Conservation (phyloP, 1,140 invertebrate genomes). For the Drosophila nikananu region DNA sequence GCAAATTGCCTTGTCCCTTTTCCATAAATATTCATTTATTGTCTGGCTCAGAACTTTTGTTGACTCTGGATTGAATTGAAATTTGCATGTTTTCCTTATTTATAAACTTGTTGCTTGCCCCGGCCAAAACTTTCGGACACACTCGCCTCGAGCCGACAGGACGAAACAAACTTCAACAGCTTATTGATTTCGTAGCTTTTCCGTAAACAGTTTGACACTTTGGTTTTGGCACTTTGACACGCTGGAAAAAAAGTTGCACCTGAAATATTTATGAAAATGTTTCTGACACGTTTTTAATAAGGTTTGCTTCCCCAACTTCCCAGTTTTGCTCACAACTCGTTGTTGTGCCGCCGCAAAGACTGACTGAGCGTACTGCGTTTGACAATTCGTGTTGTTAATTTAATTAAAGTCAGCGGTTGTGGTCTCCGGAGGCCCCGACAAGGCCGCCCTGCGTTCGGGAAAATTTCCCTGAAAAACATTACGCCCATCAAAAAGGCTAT, state of each 20-base stretch:
- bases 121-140: conserved; percentile 11
- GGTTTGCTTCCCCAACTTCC: conserved; percentile 42
- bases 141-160: not conserved
- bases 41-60: conserved; percentile 40
- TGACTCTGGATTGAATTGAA: conserved; percentile 41
- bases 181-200: conserved; percentile 71
- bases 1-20: conserved; percentile 22
- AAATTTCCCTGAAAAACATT: conserved; percentile 32
- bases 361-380: conserved; percentile 60
- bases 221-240: conserved; percentile 72
- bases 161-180: conserved; percentile 42
- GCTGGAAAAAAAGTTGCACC: conserved; percentile 65
- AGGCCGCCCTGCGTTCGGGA: conserved; percentile 27
- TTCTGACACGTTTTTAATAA: conserved; percentile 83
- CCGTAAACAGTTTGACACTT: conserved; percentile 61
- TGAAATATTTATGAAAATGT: conserved; percentile 83
- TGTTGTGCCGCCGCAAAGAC: conserved; percentile 35
- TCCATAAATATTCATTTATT: conserved; percentile 55
- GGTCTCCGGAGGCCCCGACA: conserved; percentile 8
- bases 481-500: conserved; percentile 16
- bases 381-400: conserved; percentile 80
- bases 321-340: conserved; percentile 7
- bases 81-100: conserved; percentile 45
- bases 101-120: conserved; percentile 65
- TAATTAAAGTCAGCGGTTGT: conserved; percentile 66